Percentiles rank a stretch among this genome's conserved stretches.
These are phyloP conservation scores for Miltochrista miniata DNA, from an alignment of 2,888 invertebrate genomes.

Conservation along the genomic window DNA sequence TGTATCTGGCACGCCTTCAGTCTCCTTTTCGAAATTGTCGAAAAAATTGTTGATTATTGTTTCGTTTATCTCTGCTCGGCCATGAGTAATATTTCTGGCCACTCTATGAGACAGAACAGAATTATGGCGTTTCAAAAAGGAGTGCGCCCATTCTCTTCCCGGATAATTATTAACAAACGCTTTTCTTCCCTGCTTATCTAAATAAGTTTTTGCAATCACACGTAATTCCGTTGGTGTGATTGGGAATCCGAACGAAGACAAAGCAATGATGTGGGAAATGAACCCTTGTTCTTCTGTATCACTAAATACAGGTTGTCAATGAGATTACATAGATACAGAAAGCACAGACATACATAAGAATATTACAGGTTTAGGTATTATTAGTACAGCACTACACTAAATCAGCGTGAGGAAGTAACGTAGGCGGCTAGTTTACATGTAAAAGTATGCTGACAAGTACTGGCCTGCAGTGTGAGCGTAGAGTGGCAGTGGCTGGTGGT, in stretches of 20 bases:
- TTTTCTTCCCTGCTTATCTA: slow-evolving; percentile 8
- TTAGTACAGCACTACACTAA: no score
- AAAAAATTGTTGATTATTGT: slow-evolving; percentile 11
- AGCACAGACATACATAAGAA: no score
- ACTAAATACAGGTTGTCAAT: slow-evolving; percentile 10
- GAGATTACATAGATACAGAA: no score
- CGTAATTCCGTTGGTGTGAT: slow-evolving; percentile 8
- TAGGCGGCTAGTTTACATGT: no score
- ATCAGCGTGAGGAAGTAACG: no score
- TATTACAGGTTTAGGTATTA: no score
- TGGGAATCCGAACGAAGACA: slow-evolving; percentile 6
- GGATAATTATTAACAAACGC: slow-evolving; percentile 7
- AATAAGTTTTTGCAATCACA: slow-evolving; percentile 10
- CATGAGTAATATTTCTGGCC: slow-evolving; percentile 12
- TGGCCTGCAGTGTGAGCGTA: no score
- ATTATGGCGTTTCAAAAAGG: slow-evolving; percentile 13
- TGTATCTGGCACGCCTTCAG: slow-evolving; percentile 7
- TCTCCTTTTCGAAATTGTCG: slow-evolving; percentile 11
- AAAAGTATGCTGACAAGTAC: no score
- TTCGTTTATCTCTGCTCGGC: slow-evolving; percentile 15
- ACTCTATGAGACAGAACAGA: slow-evolving; percentile 10
- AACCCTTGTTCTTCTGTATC: slow-evolving; percentile 7
- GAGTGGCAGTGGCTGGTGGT: no score
- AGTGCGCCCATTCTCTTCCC: slow-evolving; percentile 8
- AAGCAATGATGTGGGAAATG: slow-evolving; percentile 8